phyloP scores from a whole-genome alignment of 2,113 vertebrate genomes.

The Thamnophis sirtalis region DNA sequence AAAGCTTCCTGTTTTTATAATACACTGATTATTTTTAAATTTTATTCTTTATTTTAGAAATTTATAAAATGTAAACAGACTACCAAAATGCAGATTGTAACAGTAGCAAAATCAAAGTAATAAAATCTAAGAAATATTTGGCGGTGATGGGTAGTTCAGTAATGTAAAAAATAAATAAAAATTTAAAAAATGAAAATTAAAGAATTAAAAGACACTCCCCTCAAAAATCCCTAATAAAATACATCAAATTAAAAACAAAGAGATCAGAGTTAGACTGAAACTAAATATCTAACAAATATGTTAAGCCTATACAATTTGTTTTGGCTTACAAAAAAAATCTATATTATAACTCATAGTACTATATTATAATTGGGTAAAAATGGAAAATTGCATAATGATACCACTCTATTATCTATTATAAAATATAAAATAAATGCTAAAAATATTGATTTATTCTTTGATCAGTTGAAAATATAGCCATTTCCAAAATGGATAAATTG shows the following conservation, averaged over 20 bases:
- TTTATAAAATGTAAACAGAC: neutral
- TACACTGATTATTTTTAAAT: constrained; percentile 17
- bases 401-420: neutral
- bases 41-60: neutral
- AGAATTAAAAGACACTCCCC: neutral
- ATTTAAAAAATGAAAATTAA: neutral
- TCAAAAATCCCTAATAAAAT: neutral
- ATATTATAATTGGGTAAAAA: neutral
- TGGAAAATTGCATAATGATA: neutral
- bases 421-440: neutral
- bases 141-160: neutral
- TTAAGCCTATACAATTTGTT: neutral
- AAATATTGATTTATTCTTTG: neutral
- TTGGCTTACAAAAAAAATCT: neutral
- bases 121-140: neutral
- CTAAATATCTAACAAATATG: neutral
- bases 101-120: neutral
- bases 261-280: neutral
- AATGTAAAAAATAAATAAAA: neutral
- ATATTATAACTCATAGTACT: neutral
- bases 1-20: constrained; percentile 28
- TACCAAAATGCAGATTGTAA: neutral
- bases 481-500: neutral
- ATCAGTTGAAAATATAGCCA: neutral
- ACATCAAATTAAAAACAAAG: neutral